Evolutionary conservation across 2,888 invertebrate species (phyloP).

Genomic region (Pterobdella sp.): DNA sequence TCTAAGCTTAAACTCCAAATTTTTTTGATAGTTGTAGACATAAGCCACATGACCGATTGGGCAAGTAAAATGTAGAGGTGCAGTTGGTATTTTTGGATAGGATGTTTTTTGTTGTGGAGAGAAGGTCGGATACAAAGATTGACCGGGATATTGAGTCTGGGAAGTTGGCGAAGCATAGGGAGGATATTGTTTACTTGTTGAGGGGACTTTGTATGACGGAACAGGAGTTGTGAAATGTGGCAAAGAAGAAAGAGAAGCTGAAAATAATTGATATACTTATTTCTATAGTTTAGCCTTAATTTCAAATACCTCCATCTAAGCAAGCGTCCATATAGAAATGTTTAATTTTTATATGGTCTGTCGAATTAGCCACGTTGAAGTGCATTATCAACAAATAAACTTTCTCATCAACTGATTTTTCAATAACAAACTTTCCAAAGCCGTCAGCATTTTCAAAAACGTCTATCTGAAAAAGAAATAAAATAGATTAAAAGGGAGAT

Average conservation of each 20-base stretch:
- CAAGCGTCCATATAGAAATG: neutral
- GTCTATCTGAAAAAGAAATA: neutral
- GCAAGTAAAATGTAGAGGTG: neutral
- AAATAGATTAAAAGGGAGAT: neutral
- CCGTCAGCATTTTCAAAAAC: neutral
- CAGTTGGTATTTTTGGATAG: neutral
- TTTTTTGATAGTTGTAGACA: neutral
- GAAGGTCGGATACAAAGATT: neutral
- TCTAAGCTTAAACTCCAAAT: neutral
- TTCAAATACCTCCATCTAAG: neutral
- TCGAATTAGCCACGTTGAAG: neutral
- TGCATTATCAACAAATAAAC: neutral
- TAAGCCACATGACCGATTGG: neutral
- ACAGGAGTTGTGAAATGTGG: no score
- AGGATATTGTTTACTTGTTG: neutral
- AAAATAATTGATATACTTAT: neutral
- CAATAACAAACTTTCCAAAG: neutral
- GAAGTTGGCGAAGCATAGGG: neutral
- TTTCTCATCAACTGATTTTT: neutral
- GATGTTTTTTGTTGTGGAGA: neutral
- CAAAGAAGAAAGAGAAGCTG: no score
- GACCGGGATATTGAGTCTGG: neutral
- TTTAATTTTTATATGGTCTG: neutral
- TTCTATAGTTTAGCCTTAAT: neutral
- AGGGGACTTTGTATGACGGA: no score